These are phyloP conservation scores for Cephalopholis sonnerati DNA, from an alignment of 2,113 vertebrate genomes.

Conservation along the genomic window DNA sequence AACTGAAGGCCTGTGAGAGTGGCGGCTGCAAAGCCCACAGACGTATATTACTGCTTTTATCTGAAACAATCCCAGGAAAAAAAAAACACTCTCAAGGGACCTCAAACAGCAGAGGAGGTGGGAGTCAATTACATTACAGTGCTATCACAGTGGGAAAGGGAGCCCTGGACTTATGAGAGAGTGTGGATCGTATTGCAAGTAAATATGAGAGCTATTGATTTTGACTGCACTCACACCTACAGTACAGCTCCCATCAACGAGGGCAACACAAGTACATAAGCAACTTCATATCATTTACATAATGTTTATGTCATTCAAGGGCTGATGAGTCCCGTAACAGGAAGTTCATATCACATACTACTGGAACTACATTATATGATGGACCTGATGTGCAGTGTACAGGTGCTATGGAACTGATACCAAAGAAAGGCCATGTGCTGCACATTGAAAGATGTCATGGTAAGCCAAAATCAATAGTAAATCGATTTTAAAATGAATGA, in stretches of 20 bases:
- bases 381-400: conserved; percentile 27
- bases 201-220: conserved; percentile 74
- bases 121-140: conserved; percentile 67
- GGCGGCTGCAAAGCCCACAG: conserved; percentile 31
- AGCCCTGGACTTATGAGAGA: conserved; percentile 29
- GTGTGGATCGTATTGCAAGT: conserved; percentile 61
- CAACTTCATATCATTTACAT: conserved; percentile 53
- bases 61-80: conserved; percentile 31
- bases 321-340: conserved; percentile 11
- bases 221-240: conserved; percentile 55
- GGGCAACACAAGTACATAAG: conserved; percentile 14
- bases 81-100: conserved; percentile 33
- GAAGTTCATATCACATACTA: not conserved
- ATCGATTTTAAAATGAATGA: conserved; percentile 73
- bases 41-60: conserved; percentile 45
- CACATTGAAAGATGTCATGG: conserved; percentile 66
- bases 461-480: conserved; percentile 68
- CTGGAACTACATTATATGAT: not conserved
- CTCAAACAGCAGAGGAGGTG: conserved; percentile 35
- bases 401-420: conserved; percentile 36
- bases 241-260: conserved; percentile 30
- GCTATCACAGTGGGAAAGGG: conserved; percentile 48
- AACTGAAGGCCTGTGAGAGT: conserved; percentile 6
- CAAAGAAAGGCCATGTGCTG: conserved; percentile 41
- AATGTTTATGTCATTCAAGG: conserved; percentile 23